Percentiles rank a stretch among this genome's conserved stretches.
Evolutionary conservation across 2,888 invertebrate genomes (phyloP).

Genomic region (Nematopogon swammerdamellus): DNA sequence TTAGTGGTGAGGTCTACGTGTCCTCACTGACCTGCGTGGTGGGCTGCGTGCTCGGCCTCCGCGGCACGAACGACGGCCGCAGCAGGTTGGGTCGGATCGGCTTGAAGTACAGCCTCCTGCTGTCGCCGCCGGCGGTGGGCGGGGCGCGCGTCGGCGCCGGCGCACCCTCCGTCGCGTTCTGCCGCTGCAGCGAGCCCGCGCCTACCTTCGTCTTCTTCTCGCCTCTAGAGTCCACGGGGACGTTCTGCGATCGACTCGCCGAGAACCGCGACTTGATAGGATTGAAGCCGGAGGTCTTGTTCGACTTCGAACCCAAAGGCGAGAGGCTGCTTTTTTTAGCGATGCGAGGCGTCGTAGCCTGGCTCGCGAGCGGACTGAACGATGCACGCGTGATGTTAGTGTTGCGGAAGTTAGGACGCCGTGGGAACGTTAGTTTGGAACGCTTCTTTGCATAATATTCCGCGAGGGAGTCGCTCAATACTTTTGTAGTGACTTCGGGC

Average conservation of each 20-base stretch:
- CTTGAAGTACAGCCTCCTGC: slow-evolving; percentile 32
- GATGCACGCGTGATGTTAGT: slow-evolving; percentile 28
- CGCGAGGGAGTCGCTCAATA: slow-evolving; percentile 18
- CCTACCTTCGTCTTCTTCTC: slow-evolving; percentile 15
- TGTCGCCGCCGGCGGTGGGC: neutral
- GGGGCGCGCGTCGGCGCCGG: slow-evolving; percentile 13
- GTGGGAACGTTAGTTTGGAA: slow-evolving; percentile 38
- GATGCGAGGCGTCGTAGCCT: slow-evolving; percentile 15
- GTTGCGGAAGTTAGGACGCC: slow-evolving; percentile 32
- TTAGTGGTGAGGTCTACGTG: slow-evolving; percentile 10
- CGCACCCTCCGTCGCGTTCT: slow-evolving; percentile 34
- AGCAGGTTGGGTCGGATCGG: slow-evolving; percentile 32
- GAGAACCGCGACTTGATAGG: slow-evolving; percentile 35
- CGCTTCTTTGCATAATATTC: slow-evolving; percentile 22
- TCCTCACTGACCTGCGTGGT: slow-evolving; percentile 21
- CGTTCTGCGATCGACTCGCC: slow-evolving; percentile 35
- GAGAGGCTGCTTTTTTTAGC: slow-evolving; percentile 26
- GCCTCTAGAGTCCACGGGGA: slow-evolving; percentile 39
- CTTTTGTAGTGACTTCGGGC: slow-evolving; percentile 32
- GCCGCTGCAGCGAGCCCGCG: slow-evolving; percentile 18
- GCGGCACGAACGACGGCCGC: slow-evolving; percentile 38
- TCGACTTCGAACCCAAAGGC: slow-evolving; percentile 23
- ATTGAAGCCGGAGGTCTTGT: slow-evolving; percentile 33
- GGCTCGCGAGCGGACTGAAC: slow-evolving; percentile 9
- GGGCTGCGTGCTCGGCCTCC: slow-evolving; percentile 25